phyloP scores from a whole-genome alignment of 2,888 invertebrate genomes.

The Volucella inanis region DNA sequence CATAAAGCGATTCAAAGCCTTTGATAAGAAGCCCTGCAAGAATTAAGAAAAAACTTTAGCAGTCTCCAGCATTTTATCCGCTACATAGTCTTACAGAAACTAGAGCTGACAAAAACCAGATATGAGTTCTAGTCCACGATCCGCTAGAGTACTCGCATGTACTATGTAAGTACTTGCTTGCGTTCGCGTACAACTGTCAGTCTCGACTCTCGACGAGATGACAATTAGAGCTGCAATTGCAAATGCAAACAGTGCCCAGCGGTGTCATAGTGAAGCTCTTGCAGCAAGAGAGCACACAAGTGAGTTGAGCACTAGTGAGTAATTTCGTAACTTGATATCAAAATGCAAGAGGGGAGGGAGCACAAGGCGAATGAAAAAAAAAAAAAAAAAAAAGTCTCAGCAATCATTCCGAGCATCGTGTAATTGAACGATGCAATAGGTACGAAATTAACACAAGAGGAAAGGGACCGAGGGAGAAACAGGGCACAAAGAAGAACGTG shows the following conservation, averaged over 20 bases:
- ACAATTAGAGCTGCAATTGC: constrained; percentile 44
- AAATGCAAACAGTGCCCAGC: constrained; percentile 4
- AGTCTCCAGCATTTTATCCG: constrained; percentile 47
- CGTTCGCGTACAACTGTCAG: constrained; percentile 29
- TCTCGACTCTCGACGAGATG: constrained; percentile 26
- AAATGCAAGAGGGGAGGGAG: constrained; percentile 40
- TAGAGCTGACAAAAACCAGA: constrained; percentile 24
- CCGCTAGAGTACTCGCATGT: constrained; percentile 4
- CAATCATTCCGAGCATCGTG: background rate
- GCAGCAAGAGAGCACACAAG: constrained; percentile 21
- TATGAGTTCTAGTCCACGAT: constrained; percentile 2
- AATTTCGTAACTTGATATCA: constrained; percentile 61
- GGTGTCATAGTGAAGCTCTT: background rate
- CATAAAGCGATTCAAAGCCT: constrained; percentile 62
- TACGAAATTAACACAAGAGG: constrained; percentile 19
- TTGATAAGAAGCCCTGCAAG: constrained; percentile 59
- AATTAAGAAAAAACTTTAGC: constrained; percentile 36
- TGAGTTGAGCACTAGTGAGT: background rate
- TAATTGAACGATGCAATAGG: constrained; percentile 25
- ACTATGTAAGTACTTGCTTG: too few relatives aligned
- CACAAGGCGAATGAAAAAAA: constrained; percentile 5
- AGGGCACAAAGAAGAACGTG: constrained; percentile 46
- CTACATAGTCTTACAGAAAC: constrained; percentile 11
- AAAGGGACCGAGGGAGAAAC: constrained; percentile 41
- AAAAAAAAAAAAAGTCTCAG: constrained; percentile 12